Evolutionary conservation across 2,797 vertebrate genomes (phyloP).

Genomic region (Falco concolor): DNA sequence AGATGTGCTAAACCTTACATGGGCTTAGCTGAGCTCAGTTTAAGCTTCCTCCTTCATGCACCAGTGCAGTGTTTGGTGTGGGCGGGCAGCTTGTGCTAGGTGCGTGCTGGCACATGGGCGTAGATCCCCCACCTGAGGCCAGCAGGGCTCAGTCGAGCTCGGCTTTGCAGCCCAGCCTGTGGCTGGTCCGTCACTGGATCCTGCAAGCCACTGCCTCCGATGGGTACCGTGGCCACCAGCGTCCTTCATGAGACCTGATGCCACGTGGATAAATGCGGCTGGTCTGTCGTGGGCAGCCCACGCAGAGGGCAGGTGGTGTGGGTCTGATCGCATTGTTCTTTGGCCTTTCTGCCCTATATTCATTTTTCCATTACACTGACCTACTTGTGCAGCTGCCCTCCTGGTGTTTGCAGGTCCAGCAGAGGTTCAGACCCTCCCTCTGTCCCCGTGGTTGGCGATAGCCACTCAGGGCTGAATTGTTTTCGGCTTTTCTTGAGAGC

Average conservation of each 20-base stretch:
- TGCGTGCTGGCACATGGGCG: neutral
- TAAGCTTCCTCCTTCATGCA: neutral
- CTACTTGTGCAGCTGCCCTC: neutral
- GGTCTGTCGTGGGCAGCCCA: neutral
- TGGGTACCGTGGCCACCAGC: neutral
- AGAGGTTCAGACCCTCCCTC: neutral
- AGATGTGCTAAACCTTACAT: neutral
- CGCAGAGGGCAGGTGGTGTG: neutral
- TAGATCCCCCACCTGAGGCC: neutral
- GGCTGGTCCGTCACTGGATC: neutral
- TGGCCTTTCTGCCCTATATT: neutral
- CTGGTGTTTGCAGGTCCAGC: neutral
- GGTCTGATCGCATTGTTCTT: neutral
- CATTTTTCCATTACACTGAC: neutral
- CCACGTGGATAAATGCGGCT: fast-evolving
- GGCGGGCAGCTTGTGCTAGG: neutral
- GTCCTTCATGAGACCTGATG: neutral
- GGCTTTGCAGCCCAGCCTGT: neutral
- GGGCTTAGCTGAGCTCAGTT: neutral
- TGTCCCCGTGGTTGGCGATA: fast-evolving
- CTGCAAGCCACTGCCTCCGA: neutral
- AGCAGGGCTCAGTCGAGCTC: neutral
- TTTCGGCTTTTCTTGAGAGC: neutral
- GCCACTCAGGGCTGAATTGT: neutral
- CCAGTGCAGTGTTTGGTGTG: neutral